Base-by-base conservation (phyloP, 2,888 invertebrate species). In the Dasypogon diadema region DNA sequence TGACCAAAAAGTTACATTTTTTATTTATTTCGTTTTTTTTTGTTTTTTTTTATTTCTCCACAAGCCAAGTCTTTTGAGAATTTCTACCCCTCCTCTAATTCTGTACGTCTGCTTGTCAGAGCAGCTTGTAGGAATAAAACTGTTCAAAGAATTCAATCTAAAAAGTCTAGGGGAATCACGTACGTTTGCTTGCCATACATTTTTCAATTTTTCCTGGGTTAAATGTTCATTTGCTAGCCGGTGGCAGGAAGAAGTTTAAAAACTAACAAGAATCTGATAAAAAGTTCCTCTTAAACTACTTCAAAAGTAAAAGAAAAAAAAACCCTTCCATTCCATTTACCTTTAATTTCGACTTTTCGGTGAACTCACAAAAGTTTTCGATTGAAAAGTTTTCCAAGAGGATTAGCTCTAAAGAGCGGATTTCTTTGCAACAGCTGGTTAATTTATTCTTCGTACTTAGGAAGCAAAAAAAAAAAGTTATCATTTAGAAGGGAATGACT, bases 341-440 rank as follows among this genome's bases (percentile, higher is more conserved):
- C 58, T 58, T 58, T 58, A 58, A 58, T 58, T 58, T 58, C 58
- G 58, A 58, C 26, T 58, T 58, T 58, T 58, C 26, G 58, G 58
- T 26, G 58, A 26, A 58, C 26, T 26, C 58, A n/a, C 26, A 58
- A 58, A 58, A 58, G 26, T 58, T 58, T 58, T 58, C 58, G 26
- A 58, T 58, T 58, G 58, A 58, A 58, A 58, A 58, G 58, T 58
- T 58, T 58, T 58, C 58, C 58, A 58, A 58, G 58, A 24, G 58
- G 26, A 58, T 58, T 26, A 58, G 24, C 30, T 30, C 30, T 58
- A 14, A 58, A 26, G 24, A 26, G 58, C 24, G 30, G 58, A 58
- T 26, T 58, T 58, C 58, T 58, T 58, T 58, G 58, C 26, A 58
- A 58, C 58, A 58, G 58, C 24, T 26, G 58, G 58, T 58, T 58